These are phyloP conservation scores for Bemisia tabaci DNA, from an alignment of 1,140 invertebrate genomes.

Conservation along the genomic window DNA sequence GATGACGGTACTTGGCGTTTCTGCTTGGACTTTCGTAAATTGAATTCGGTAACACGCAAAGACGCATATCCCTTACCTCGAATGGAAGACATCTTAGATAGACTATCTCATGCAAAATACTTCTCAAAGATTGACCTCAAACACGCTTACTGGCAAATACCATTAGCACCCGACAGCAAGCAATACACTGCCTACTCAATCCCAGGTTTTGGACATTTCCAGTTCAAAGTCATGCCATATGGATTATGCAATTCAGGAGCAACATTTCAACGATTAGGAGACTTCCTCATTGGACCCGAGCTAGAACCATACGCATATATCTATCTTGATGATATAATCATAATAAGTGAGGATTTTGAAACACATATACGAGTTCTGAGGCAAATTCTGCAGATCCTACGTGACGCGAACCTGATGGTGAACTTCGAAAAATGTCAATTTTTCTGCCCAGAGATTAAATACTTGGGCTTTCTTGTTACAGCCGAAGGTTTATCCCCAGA, in stretches of 20 bases:
- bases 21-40: not conserved
- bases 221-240: not conserved
- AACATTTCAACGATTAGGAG: not conserved
- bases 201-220: conserved; percentile 2
- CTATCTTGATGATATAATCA: not conserved
- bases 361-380: not conserved
- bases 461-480: not conserved
- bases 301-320: not conserved
- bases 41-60: not conserved
- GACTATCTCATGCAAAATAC: not conserved
- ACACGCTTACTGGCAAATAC: not conserved
- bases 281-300: not conserved
- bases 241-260: not conserved
- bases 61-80: not conserved
- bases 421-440: not conserved
- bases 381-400: not conserved
- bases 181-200: not conserved
- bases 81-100: not conserved
- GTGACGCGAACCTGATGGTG: conserved; percentile 8
- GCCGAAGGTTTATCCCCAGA: not conserved
- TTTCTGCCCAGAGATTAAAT: not conserved
- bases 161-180: not conserved
- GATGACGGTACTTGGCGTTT: conserved; percentile 1
- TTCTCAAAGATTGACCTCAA: not conserved
- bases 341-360: conserved; percentile 10